These are phyloP conservation scores for Apodemus sylvaticus DNA, from an alignment of 2,113 vertebrate species.

Conservation along the genomic window DNA sequence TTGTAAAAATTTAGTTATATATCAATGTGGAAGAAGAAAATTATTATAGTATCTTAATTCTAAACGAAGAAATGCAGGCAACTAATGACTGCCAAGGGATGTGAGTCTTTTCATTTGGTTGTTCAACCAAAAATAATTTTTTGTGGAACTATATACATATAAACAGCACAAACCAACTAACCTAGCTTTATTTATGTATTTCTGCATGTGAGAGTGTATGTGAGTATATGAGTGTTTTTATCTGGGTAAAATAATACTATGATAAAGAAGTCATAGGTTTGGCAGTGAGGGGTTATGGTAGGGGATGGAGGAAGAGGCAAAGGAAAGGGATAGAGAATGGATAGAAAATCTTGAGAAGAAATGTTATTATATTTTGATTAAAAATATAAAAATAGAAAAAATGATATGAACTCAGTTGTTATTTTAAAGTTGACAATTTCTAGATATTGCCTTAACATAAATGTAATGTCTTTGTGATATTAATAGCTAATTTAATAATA, in stretches of 20 bases:
- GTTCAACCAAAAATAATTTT: neutral
- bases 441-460: neutral
- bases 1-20: neutral
- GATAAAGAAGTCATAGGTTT: neutral
- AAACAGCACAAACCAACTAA: neutral
- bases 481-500: neutral
- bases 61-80: neutral
- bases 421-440: neutral
- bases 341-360: neutral
- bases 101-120: neutral
- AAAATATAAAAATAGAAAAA: neutral
- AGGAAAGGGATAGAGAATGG: neutral
- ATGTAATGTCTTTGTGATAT: neutral
- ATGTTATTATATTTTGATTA: neutral
- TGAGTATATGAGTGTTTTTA: neutral
- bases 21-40: neutral
- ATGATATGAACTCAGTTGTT: neutral
- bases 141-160: neutral
- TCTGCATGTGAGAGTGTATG: neutral
- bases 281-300: neutral
- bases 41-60: neutral
- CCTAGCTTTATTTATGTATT: neutral
- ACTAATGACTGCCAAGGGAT: neutral
- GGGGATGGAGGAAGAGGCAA: neutral
- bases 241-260: too few species aligned